Base-by-base conservation (phyloP, 2,888 invertebrate species). In the Ypsolopha scabrella region DNA sequence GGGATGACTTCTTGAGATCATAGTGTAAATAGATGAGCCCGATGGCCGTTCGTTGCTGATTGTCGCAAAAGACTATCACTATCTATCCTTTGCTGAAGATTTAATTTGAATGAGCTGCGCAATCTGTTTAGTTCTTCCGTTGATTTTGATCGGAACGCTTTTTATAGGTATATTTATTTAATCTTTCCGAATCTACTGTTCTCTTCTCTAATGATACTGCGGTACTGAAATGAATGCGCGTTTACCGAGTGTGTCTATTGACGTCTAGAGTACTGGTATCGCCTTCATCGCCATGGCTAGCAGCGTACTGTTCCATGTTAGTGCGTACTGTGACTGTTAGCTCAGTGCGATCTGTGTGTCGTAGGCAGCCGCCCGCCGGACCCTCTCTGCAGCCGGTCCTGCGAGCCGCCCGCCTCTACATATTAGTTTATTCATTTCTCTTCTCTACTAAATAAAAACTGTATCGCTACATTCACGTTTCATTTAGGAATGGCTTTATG, bases 91-190 rank as follows among this genome's bases (percentile, higher is more conserved):
- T 80, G 85, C 85, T 85, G 72, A 82, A 82, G 72, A 81, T 83
- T 85, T 85, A 80, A 82, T 83, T 85, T 85, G 82, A 74, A 82
- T 85, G 83, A 85, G 85, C 85, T 86, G 85, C 85, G 83, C 86
- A 85, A 83, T 75, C 73, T 86, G 75, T 85, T 86, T 86, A 85
- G 80, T 83, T 83, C 79, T 83, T 83, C 81, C 80, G 80, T 83
- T 78, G 75, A 72, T 74, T 67, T 74, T 72, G 75, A 75, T 73
- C 75, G 81, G 75, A 76, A 83, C 75, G 86, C 86, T 86, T 86
- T 82, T 86, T 86, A 79, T 85, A 85, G 85, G 85, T 80, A 80
- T 81, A 75, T 82, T 80, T 85, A 78, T 82, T 83, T 85, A 33
- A 70, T 82, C 83, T 82, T 83, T 86, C 81, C 79, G 66, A 83